phyloP scores from a whole-genome alignment of 2,113 vertebrate genomes.

The Nanorana parkeri region DNA sequence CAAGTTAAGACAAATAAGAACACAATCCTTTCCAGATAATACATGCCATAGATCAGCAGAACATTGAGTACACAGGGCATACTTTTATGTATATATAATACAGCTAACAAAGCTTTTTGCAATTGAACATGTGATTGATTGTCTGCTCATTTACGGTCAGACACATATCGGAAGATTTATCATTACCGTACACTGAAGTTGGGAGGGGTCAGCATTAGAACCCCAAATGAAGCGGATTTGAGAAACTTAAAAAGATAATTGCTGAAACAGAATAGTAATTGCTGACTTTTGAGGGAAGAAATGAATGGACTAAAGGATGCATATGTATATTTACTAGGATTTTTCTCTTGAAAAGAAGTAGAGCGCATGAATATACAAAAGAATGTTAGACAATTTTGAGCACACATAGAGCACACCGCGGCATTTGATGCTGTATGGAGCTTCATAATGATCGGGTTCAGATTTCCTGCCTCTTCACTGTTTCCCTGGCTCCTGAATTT shows the following conservation, averaged over 20 bases:
- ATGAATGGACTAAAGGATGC: not conserved
- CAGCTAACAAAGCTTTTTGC: too few relatives aligned
- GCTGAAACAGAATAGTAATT: not conserved
- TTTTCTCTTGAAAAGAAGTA: not conserved
- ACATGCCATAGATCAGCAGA: too few relatives aligned
- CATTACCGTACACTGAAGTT: too few relatives aligned
- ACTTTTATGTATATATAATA: too few relatives aligned
- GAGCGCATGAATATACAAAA: not conserved
- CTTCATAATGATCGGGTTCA: not conserved
- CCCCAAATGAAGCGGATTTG: too few relatives aligned
- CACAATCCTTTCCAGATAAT: too few relatives aligned
- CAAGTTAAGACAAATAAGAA: too few relatives aligned
- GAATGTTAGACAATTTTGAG: not conserved
- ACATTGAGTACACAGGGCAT: too few relatives aligned
- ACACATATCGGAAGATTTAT: too few relatives aligned
- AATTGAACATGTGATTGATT: too few relatives aligned
- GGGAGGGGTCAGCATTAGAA: too few relatives aligned
- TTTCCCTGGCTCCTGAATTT: conserved; percentile 18
- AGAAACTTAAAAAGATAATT: not conserved
- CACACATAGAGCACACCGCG: not conserved
- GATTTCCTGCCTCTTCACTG: conserved; percentile 2
- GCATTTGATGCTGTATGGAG: not conserved
- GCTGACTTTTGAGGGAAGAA: not conserved
- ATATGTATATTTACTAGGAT: not conserved
- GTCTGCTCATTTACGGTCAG: too few relatives aligned